phyloP scores from a whole-genome alignment of 1,140 invertebrate genomes.

The Dinoponera quadriceps region DNA sequence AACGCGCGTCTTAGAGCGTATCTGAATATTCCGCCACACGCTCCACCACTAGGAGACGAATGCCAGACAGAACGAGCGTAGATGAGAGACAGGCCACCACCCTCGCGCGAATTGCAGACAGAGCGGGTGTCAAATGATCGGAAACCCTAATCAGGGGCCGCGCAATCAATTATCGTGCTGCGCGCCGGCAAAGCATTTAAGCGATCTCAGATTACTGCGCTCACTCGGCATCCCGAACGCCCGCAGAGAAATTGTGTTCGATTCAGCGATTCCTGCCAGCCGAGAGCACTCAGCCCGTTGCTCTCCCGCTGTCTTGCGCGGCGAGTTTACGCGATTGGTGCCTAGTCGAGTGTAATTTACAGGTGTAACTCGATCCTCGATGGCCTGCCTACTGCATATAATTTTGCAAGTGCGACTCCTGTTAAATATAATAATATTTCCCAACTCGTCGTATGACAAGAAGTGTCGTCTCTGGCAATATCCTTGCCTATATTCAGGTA shows the following conservation, averaged over 20 bases:
- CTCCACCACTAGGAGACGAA: background rate
- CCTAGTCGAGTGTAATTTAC: slow-evolving; percentile 48
- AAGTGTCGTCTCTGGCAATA: background rate
- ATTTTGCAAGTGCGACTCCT: background rate
- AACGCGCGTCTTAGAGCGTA: background rate
- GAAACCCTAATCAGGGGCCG: slow-evolving; percentile 72
- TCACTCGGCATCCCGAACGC: slow-evolving; percentile 56
- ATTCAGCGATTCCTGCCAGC: slow-evolving; percentile 69
- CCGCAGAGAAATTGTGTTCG: slow-evolving; percentile 64
- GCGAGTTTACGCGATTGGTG: slow-evolving; percentile 34
- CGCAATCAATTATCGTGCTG: slow-evolving; percentile 75
- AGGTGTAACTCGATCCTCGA: slow-evolving; percentile 36
- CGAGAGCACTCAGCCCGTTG: slow-evolving; percentile 44
- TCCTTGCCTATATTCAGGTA: background rate
- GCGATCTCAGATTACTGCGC: slow-evolving; percentile 62
- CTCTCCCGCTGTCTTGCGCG: slow-evolving; percentile 40
- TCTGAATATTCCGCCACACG: background rate
- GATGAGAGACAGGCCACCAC: slow-evolving; percentile 20
- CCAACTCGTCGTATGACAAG: background rate
- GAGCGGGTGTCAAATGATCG: slow-evolving; percentile 74
- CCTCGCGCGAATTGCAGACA: slow-evolving; percentile 58
- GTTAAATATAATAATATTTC: background rate
- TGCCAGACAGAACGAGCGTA: background rate
- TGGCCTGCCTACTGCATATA: slow-evolving; percentile 7
- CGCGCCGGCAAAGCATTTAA: slow-evolving; percentile 69